phyloP scores from a whole-genome alignment of 1,140 invertebrate genomes.

The Drosophila ohnishii region DNA sequence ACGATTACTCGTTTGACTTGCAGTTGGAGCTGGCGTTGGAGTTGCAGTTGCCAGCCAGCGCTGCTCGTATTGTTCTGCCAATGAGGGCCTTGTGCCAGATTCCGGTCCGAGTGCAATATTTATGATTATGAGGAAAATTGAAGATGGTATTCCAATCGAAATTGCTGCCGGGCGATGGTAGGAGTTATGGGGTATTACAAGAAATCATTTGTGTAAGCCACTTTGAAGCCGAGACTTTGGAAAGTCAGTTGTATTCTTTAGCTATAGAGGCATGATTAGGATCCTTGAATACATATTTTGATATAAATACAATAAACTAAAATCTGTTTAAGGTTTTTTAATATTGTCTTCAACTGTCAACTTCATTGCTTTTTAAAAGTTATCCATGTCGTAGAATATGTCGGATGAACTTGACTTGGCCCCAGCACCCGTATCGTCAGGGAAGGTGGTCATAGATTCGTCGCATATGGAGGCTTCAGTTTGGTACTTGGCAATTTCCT shows the following conservation, averaged over 20 bases:
- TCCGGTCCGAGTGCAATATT: slow-evolving; percentile 45
- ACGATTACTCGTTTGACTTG: slow-evolving; percentile 43
- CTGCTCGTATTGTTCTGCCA: slow-evolving; percentile 46
- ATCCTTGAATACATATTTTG: not conserved
- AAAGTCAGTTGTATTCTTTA: not conserved
- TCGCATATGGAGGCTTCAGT: not conserved
- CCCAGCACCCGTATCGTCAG: not conserved
- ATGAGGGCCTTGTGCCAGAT: slow-evolving; percentile 63
- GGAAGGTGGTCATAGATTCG: too few species aligned
- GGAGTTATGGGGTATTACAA: slow-evolving; percentile 1
- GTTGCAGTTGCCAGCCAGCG: slow-evolving; percentile 18
- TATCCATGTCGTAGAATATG: slow-evolving; percentile 15
- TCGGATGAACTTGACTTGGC: slow-evolving; percentile 1
- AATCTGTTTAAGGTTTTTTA: not conserved
- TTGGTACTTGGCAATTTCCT: not conserved
- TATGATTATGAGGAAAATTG: slow-evolving; percentile 38
- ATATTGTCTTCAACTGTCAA: not conserved
- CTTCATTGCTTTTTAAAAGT: not conserved
- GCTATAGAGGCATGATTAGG: too few species aligned
- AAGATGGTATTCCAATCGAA: slow-evolving; percentile 29
- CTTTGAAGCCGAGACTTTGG: not conserved
- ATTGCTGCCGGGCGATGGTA: slow-evolving; percentile 9
- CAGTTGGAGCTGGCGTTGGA: slow-evolving; percentile 12
- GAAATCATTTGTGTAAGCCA: not conserved
- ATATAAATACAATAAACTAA: not conserved